These are phyloP conservation scores for Palythoa grandis DNA, from an alignment of 92 coral and sea anemone species.

Conservation along the genomic window DNA sequence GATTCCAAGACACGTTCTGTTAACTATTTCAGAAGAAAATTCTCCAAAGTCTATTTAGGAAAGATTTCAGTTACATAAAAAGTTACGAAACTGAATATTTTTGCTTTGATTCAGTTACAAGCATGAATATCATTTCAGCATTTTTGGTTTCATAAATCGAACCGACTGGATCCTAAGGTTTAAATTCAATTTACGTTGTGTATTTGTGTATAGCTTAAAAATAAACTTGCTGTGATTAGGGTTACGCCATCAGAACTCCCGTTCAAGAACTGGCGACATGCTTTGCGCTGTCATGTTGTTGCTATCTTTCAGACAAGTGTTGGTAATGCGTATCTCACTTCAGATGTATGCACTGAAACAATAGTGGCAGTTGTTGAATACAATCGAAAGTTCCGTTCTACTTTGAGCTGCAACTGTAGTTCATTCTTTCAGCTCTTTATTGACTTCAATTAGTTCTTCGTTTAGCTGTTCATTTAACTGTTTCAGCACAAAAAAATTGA, in stretches of 20 bases:
- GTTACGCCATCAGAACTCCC: too few species aligned
- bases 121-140: slow-evolving; percentile 7
- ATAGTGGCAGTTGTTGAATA: not conserved
- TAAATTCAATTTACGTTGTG: not conserved
- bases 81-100: not conserved
- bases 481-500: not conserved
- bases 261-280: too few species aligned
- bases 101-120: not conserved
- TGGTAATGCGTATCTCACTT: not conserved
- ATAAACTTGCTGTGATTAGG: too few species aligned
- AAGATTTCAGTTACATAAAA: not conserved
- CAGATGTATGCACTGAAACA: not conserved
- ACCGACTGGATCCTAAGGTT: not conserved
- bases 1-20: too few species aligned
- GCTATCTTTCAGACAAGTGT: not conserved
- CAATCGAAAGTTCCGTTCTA: too few species aligned
- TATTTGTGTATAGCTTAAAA: too few species aligned
- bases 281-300: not conserved
- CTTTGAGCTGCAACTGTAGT: not conserved
- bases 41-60: not conserved
- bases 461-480: not conserved
- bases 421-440: not conserved
- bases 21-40: not conserved
- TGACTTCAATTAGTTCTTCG: not conserved
- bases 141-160: not conserved